phyloP scores from a whole-genome alignment of 2,797 vertebrate species.

The Kryptolebias ocellatus region DNA sequence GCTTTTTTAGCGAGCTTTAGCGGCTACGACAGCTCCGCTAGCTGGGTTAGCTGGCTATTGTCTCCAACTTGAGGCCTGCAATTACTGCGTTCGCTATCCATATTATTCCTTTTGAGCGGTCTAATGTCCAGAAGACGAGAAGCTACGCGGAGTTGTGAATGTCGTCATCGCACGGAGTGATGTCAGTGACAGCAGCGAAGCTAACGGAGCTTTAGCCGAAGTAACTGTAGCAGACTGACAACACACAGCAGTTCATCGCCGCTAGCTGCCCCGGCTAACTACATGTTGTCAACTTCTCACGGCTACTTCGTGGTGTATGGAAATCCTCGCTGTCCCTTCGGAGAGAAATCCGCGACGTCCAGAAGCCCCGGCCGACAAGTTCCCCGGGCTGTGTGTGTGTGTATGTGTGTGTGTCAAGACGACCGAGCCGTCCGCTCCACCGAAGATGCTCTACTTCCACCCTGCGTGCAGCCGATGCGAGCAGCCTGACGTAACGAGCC shows the following conservation, averaged over 20 bases:
- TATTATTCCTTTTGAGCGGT: slow-evolving; percentile 26
- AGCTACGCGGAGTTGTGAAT: slow-evolving; percentile 46
- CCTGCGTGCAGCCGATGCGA: slow-evolving; percentile 59
- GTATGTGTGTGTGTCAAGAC: slow-evolving; percentile 14
- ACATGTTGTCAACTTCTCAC: slow-evolving; percentile 51
- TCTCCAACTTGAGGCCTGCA: slow-evolving; percentile 73
- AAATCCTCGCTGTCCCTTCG: slow-evolving; percentile 3
- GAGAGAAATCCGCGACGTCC: slow-evolving; percentile 1
- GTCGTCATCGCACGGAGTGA: slow-evolving; percentile 44
- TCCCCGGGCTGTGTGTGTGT: slow-evolving; percentile 8
- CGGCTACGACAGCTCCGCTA: slow-evolving; percentile 51
- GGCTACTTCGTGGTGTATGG: slow-evolving; percentile 37
- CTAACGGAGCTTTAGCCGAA: slow-evolving; percentile 57
- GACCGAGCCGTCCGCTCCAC: slow-evolving; percentile 37
- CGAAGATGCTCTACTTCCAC: slow-evolving; percentile 47
- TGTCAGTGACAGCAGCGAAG: slow-evolving; percentile 51
- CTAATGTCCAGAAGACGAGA: slow-evolving; percentile 35
- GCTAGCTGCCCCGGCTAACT: slow-evolving; percentile 49
- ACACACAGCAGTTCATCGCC: slow-evolving; percentile 52
- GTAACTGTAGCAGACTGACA: slow-evolving; percentile 50
- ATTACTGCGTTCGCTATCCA: slow-evolving; percentile 70
- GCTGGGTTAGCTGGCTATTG: slow-evolving; percentile 71
- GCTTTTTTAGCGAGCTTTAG: slow-evolving; percentile 56
- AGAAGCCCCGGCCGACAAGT: slow-evolving; percentile 10
- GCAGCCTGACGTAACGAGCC: slow-evolving; percentile 60